These are phyloP conservation scores for Leptoclinus maculatus DNA, from an alignment of 2,797 vertebrate genomes.

Conservation along the genomic window DNA sequence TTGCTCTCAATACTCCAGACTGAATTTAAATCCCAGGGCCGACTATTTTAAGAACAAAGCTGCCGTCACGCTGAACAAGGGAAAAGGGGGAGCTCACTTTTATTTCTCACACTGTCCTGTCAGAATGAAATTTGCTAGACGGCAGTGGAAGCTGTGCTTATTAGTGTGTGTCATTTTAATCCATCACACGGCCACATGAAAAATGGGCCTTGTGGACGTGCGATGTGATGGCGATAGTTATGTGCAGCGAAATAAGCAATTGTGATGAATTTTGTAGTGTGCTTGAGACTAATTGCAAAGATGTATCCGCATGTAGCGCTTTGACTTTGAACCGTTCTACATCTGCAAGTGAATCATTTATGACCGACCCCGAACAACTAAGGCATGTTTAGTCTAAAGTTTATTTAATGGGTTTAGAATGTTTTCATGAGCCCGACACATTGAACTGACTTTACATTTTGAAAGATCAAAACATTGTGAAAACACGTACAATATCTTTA, in stretches of 20 bases:
- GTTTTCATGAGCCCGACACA: conserved; percentile 4
- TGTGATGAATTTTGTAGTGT: not conserved
- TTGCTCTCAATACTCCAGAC: conserved; percentile 78
- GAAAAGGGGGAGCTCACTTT: conserved; percentile 64
- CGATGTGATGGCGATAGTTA: not conserved
- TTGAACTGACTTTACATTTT: not conserved
- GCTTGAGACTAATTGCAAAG: conserved; percentile 16
- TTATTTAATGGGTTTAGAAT: not conserved
- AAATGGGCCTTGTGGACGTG: conserved; percentile 10
- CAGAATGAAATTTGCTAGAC: conserved; percentile 55
- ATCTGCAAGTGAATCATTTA: conserved; percentile 13
- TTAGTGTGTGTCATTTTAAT: conserved; percentile 53
- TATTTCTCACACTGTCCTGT: conserved; percentile 56
- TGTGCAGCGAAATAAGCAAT: not conserved
- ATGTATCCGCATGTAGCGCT: not conserved
- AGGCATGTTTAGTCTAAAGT: not conserved
- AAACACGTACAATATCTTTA: conserved; percentile 4
- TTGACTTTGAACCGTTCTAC: not conserved
- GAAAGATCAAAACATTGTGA: conserved; percentile 4
- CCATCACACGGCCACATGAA: not conserved
- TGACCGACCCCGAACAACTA: not conserved
- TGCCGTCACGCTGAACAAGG: conserved; percentile 71
- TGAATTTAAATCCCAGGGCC: conserved; percentile 80
- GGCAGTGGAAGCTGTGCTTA: conserved; percentile 36
- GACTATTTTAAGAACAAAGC: conserved; percentile 85